Evolutionary conservation across 1,140 invertebrate genomes (phyloP).

Genomic region (Dryas iulia): DNA sequence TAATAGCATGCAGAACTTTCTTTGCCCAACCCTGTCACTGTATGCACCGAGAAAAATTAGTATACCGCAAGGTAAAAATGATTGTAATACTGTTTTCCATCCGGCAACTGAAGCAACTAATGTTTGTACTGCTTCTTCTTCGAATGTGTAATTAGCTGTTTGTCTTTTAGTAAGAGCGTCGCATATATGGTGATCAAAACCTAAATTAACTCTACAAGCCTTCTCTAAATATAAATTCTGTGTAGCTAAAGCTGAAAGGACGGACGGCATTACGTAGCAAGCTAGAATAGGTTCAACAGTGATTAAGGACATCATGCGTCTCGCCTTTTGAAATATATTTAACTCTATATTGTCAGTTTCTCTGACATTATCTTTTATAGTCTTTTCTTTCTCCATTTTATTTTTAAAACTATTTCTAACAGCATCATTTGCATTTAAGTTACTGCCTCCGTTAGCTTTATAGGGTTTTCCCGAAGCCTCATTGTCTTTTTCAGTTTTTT

Average conservation of each 20-base stretch:
- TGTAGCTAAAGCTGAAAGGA: constrained; percentile 87
- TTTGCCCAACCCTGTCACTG: constrained; percentile 86
- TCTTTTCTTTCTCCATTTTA: constrained; percentile 46
- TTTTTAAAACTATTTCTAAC: constrained; percentile 55
- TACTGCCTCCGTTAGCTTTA: constrained; percentile 48
- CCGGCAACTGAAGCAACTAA: constrained; percentile 88
- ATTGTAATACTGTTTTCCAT: constrained; percentile 90
- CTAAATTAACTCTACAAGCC: constrained; percentile 90
- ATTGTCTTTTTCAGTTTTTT: constrained; percentile 46
- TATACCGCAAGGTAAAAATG: constrained; percentile 86
- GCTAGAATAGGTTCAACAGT: constrained; percentile 90
- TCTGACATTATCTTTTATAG: constrained; percentile 25
- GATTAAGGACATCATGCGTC: constrained; percentile 83
- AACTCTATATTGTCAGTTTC: constrained; percentile 44
- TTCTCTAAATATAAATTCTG: constrained; percentile 92
- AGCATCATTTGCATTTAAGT: constrained; percentile 56
- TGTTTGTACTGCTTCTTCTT: constrained; percentile 88
- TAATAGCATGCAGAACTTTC: constrained; percentile 92
- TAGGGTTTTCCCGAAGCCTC: constrained; percentile 36
- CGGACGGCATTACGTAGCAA: constrained; percentile 89
- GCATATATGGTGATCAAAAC: constrained; percentile 85
- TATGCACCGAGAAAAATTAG: constrained; percentile 90
- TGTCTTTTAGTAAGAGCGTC: constrained; percentile 85
- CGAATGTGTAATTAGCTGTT: constrained; percentile 85
- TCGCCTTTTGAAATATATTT: constrained; percentile 79